A percentile compares a stretch with the other conserved stretches of the same genome.
These are phyloP conservation scores for Sarcoramphus papa DNA, from an alignment of 2,797 vertebrate species.

Conservation along the genomic window DNA sequence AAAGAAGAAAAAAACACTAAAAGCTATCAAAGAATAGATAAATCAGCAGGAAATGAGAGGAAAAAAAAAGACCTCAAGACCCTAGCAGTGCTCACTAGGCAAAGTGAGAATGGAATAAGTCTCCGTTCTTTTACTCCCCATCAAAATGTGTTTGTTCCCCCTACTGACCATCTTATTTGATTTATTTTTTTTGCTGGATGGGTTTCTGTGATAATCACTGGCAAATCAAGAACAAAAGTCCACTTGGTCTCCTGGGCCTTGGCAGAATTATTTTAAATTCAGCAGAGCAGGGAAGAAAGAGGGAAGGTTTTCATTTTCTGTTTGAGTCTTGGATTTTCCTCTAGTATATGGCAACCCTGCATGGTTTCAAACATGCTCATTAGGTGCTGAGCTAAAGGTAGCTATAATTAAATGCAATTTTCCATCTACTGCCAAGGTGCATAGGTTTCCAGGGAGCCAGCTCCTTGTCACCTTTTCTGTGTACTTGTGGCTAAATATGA, in stretches of 20 bases:
- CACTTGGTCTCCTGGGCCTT: not conserved
- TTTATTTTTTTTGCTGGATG: not conserved
- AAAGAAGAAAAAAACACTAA: not conserved
- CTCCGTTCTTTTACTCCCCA: not conserved
- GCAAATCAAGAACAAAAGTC: constrained; percentile 23
- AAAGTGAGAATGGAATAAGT: not conserved
- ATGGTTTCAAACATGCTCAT: constrained; percentile 36
- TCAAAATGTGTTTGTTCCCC: not conserved
- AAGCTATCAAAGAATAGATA: not conserved
- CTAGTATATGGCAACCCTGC: not conserved
- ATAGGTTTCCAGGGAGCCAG: constrained; percentile 51
- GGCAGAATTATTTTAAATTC: constrained; percentile 17
- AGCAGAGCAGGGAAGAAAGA: not conserved
- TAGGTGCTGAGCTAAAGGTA: constrained; percentile 48
- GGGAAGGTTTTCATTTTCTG: constrained; percentile 19
- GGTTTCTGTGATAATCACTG: constrained; percentile 27
- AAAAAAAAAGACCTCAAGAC: not conserved
- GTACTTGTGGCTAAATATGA: constrained; percentile 48
- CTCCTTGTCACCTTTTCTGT: constrained; percentile 60
- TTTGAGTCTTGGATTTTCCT: constrained; percentile 6
- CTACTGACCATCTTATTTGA: not conserved
- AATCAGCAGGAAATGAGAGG: not conserved
- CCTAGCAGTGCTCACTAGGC: not conserved
- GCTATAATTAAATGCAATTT: constrained; percentile 59
- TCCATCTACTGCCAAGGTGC: constrained; percentile 38